Percentiles rank a stretch among this genome's conserved stretches.
Evolutionary conservation across 2,888 invertebrate genomes (phyloP).

Genomic region (Chrysotoxum bicinctum): DNA sequence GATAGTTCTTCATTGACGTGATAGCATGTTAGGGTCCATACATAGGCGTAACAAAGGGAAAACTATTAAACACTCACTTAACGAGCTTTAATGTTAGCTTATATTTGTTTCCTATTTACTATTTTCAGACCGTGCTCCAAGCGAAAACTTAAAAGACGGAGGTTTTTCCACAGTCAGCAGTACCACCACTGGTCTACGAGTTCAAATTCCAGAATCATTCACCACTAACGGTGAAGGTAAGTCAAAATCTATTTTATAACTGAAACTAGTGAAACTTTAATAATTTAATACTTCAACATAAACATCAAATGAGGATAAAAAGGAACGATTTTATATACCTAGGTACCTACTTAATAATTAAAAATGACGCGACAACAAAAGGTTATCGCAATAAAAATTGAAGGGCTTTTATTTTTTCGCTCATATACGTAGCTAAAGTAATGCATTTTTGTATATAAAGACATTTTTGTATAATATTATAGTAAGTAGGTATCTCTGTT

Average conservation of each 20-base stretch:
- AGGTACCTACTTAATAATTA: conserved; percentile 23
- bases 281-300: too few species aligned
- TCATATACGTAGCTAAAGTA: not conserved
- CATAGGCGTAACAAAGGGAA: too few species aligned
- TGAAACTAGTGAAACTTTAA: not conserved
- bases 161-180: conserved; percentile 75
- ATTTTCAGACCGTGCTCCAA: conserved; percentile 85
- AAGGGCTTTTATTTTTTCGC: conserved; percentile 46
- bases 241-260: conserved; percentile 73
- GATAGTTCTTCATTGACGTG: too few species aligned
- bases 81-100: not conserved
- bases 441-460: not conserved
- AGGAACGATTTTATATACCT: not conserved
- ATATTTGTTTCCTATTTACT: not conserved
- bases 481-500: not conserved
- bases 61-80: too few species aligned
- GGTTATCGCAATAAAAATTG: conserved; percentile 50
- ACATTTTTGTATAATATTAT: not conserved
- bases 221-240: conserved; percentile 93
- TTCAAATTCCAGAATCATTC: conserved; percentile 84
- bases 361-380: conserved; percentile 50
- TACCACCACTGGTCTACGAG: conserved; percentile 75
- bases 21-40: too few species aligned
- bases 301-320: not conserved
- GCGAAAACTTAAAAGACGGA: conserved; percentile 84